Conservation (phyloP, 37 sponge, comb jelly and placozoan genomes). For the Cliona cf. orientalis region DNA sequence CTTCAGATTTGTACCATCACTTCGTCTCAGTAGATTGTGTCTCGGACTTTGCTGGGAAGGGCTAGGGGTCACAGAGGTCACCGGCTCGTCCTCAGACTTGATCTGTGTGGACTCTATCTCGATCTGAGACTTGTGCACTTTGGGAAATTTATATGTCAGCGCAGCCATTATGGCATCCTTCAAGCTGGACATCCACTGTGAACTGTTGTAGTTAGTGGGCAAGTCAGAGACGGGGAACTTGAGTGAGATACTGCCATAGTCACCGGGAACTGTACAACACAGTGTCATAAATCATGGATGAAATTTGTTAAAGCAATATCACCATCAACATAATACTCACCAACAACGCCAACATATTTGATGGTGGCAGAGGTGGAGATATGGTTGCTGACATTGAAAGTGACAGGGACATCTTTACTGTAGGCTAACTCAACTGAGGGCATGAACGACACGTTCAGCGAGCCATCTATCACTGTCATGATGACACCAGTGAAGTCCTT, state of each 20-base stretch:
- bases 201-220: neutral
- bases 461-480: too few relatives aligned
- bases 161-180: too few relatives aligned
- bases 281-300: neutral
- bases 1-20: neutral
- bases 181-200: too few relatives aligned
- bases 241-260: neutral
- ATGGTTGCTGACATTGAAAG: neutral
- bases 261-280: neutral
- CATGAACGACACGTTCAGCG: too few relatives aligned
- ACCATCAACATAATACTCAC: too few relatives aligned
- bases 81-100: too few relatives aligned
- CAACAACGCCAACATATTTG: neutral
- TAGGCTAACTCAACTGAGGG: neutral
- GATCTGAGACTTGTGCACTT: neutral
- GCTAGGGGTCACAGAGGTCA: neutral
- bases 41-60: neutral
- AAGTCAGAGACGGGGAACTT: neutral
- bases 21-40: neutral
- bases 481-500: too few relatives aligned
- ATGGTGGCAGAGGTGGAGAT: neutral
- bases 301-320: neutral
- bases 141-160: too few relatives aligned
- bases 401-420: neutral
- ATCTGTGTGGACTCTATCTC: neutral